Base-by-base conservation (phyloP, 1,140 invertebrate species). In the Drosophila dunni region DNA sequence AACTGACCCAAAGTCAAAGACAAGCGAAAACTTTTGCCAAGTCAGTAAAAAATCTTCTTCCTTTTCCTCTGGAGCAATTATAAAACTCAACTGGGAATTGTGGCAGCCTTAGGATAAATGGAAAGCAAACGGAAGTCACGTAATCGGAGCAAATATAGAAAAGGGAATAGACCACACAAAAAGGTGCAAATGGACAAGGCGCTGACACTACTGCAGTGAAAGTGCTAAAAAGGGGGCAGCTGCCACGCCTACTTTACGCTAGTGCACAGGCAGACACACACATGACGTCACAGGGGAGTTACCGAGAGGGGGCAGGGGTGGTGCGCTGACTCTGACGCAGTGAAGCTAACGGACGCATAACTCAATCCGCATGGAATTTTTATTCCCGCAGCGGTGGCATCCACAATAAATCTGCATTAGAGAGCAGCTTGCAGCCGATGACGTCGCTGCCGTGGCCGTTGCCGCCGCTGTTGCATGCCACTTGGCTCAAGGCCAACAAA, bases 381-480 rank as follows among this genome's bases (percentile, higher is more conserved):
- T 88, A 88, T 89, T 88, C 81, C 84, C 84, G 85, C 84, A 85
- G 84, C 84, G 80, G 81, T 84, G 84, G 84, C 84, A 89, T 78
- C 64, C 81, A 86, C 81, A 90, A 89, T 89, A 89, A 89, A 89
- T 89, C 84, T 89, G 84, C 84, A 89, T 89, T 89, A 89, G 83
- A 80, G 11, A 42, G 40, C 40, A 29, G 24, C 48, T 50, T 50
- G 48, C 50, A 53, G 29, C 48, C 40, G 40, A 48, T 20, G 38
- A 36, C 36, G 20, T 48, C 15, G 57, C 53, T 62, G 51, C 36
- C 45, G 36, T 29, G 51, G 13, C 34, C 53, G 50, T 11, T 36
- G 56, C 50, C 46, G 36, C 29, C 58, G 44, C 38, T 54, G 70
- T 51, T 68, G 46, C 57, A 11, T 20, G 63, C 40, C 54, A 51